phyloP scores from a whole-genome alignment of 2,797 vertebrate species.

The Acomys russatus region DNA sequence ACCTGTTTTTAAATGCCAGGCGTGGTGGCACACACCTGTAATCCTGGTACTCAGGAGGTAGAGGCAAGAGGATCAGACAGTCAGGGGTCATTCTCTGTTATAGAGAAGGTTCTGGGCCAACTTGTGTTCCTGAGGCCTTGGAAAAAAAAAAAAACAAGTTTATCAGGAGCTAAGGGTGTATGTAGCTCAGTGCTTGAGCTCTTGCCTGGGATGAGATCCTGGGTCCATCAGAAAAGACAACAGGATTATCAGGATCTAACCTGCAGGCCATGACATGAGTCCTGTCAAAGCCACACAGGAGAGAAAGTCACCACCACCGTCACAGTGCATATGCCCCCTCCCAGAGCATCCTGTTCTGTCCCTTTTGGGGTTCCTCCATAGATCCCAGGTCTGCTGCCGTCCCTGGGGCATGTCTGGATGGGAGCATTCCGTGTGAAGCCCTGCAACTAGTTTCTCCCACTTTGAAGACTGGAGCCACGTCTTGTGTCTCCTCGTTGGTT shows the following conservation, averaged over 20 bases:
- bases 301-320: neutral
- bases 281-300: neutral
- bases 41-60: neutral
- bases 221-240: neutral
- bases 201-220: neutral
- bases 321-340: neutral
- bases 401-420: neutral
- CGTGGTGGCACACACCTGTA: neutral
- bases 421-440: fast-evolving
- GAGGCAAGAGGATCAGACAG: neutral
- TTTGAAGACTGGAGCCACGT: neutral
- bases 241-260: neutral
- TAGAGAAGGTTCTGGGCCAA: neutral
- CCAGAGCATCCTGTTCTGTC: fast-evolving
- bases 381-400: neutral
- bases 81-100: neutral
- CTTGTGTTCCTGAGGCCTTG: neutral
- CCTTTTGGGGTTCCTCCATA: neutral
- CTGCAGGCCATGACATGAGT: neutral
- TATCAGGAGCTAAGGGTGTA: neutral
- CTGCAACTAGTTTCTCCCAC: neutral
- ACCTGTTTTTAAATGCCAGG: neutral
- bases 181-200: neutral
- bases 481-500: neutral
- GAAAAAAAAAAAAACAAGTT: neutral